Evolutionary conservation across 2,797 vertebrate species (phyloP), one percentile per base, ranked within the genome.

Genomic region (Rhincodon typus): DNA sequence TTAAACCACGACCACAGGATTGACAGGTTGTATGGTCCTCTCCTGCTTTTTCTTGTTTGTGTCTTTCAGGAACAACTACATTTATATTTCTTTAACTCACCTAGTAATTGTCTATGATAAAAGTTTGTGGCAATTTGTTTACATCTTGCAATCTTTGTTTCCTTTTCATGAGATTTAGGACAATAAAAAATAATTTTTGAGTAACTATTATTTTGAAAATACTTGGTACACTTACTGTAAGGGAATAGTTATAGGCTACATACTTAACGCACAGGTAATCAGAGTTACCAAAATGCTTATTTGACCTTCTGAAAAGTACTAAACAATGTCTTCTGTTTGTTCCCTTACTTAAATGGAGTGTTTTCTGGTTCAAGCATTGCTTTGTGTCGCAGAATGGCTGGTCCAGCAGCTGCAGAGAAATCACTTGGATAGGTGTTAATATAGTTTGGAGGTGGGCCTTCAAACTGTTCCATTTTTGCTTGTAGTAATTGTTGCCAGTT

Each of bases 361-460:
- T 99, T 99, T 97, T 99, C 99, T 50, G 99, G 98, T 96, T 99
- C 99, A 96, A 99, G 97, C 99, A 99, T 99, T 95, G 99, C 99
- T 97, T 99, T 99, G 97, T 99, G 99, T 90, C 99, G 97, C 69
- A 99, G 98, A 91, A 98, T 96, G 96, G 99, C 98, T 4, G 99
- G 99, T 87, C 98, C 98, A 8, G 98, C 98, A 88, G 99, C 98
- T 7, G 97, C 96, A 0, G 98, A 98, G 95, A 98, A 95, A 96
- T 99, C 99, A 95, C 98, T 98, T 15, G 99, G 99, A 74, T 98
- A 99, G 42, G 98, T 98, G 96, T 98, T 99, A 97, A 99, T 98
- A 97, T 99, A 99, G 97, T 99, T 99, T 72, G 99, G 98, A 70
- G 99, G 99, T 5, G 99, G 99, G 3, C 99, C 98, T 70, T 99